Base-by-base conservation (phyloP, 2,113 vertebrate genomes). In the Panthera leo region DNA sequence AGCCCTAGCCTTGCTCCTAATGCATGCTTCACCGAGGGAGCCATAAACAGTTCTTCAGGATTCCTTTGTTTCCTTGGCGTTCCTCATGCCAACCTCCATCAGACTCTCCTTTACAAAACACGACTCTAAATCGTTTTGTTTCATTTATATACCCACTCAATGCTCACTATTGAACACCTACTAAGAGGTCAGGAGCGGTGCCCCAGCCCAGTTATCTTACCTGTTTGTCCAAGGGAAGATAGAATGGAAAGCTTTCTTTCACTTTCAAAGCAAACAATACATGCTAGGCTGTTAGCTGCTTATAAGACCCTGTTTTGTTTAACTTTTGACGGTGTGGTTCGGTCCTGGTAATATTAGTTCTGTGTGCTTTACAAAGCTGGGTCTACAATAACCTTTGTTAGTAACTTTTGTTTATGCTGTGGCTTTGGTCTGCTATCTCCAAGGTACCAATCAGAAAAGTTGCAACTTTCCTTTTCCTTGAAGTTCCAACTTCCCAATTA, bases 181-280 rank as follows among this genome's bases (percentile, higher is more conserved):
- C n/a, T 4, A 55, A 78, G 76, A 61, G 51, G 48, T 51, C 2
- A 53, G 48, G 58, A 68, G 5, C 21, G 12, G 16, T 16, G 12
- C 31, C 19, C 18, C 2, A 21, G 9, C 55, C 55, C 34, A 68
- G 65, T 42, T 36, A 14, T 8, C 34, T n/a, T 61, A 70, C 88
- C 88, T 95, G 75, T 78, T 63, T 58, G 25, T 67, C 12, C 39
- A 27, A 31, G 48, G 12, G 6, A 61, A 94, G 34, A 53, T 18
- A 29, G 42, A 53, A 53, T 14, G 18, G 19, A 87, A 91, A 45
- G 34, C 16, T 23, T 88, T 91, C 85, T 95, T 94, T 95, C 84
- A 73, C 89, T 96, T 96, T 97, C 95, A 95, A 79, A 73, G 80
- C 90, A 93, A 97, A 94, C 73, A 89, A 19, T 34, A 29, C 85